Evolutionary conservation across 1,140 invertebrate genomes (phyloP), one percentile per base, ranked within the genome.

Genomic region (Pissodes strobi): DNA sequence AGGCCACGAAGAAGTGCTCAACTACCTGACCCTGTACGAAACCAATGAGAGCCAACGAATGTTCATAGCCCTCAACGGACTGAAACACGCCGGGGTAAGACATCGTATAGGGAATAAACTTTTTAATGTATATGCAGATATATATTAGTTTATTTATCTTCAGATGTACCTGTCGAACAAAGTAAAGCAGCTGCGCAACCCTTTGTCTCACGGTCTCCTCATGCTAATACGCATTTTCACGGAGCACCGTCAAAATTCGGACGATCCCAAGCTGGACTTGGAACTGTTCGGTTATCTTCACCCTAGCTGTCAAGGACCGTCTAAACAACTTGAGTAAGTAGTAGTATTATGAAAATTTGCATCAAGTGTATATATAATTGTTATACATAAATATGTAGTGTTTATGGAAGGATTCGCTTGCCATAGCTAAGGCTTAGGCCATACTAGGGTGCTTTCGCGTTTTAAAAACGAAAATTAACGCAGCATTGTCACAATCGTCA

Each of bases 21-120:
- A 91, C 58, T 84, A 94, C 71, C 79, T 86, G 25, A 89, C 92
- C 10, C 89, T 92, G 70, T 90, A 94, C 64, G 90, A 89, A 67
- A 88, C 89, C 10, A 85, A 91, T 69, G 86, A 93, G 66, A 89
- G 92, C 62, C 80, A 92, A 6, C 81, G 89, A 56, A 79, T 92
- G 2, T 91, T 91, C 70, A 84, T 93, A 38, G 85, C 90, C 4
- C 59, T 87, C 0, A 66, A 80, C 27, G 87, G 90, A 1, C 37
- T 92, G 5, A 84, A 91, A 71, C 73, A 87, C 78, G 84, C 85
- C 5, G 90, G 89, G 3, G 77, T 48, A 6, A 62, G 37, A 18
- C 12, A n/a, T n/a, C n/a, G n/a, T n/a, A n/a, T n/a, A n/a, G n/a
- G n/a, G n/a, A n/a, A n/a, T n/a, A n/a, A n/a, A n/a, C n/a, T n/a